A percentile compares a stretch with the other conserved stretches of the same genome.
Conservation (phyloP, 1,140 invertebrate genomes). For the Orchestia grillus region DNA sequence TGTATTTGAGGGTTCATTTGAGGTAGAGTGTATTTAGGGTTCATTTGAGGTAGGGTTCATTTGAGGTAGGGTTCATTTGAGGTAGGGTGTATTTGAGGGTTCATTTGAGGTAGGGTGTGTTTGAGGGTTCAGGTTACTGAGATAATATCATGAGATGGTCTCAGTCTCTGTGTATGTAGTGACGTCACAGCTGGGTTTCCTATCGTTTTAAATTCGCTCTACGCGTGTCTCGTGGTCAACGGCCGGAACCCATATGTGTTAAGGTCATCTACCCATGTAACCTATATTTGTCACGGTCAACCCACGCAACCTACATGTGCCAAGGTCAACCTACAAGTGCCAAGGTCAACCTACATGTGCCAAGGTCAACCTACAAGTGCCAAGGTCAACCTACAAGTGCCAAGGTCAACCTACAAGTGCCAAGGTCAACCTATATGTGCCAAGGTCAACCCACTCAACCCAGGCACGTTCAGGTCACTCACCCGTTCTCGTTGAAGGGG, state of each 20-base stretch:
- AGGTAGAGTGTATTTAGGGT: no score
- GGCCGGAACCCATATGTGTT: not conserved
- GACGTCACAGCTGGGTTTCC: no score
- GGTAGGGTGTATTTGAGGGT: no score
- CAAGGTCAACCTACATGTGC: not conserved
- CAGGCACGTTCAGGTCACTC: conserved; percentile 56
- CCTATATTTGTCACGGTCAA: not conserved
- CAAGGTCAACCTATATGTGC: not conserved
- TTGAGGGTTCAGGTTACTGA: no score
- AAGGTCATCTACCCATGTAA: not conserved
- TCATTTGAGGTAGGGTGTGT: no score
- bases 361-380: not conserved
- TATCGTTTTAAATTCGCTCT: no score
- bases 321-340: not conserved
- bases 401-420: not conserved
- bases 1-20: no score
- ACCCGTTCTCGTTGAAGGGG: conserved; percentile 76
- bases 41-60: no score
- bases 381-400: not conserved
- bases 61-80: no score
- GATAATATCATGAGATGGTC: no score
- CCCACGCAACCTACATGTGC: not conserved
- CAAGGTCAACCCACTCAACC: not conserved
- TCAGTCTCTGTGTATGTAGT: no score
- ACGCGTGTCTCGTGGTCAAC: no score